Percentiles rank a stretch among this genome's conserved stretches.
Evolutionary conservation across 2,113 vertebrate species (phyloP).

Genomic region (Reinhardtius hippoglossoides): DNA sequence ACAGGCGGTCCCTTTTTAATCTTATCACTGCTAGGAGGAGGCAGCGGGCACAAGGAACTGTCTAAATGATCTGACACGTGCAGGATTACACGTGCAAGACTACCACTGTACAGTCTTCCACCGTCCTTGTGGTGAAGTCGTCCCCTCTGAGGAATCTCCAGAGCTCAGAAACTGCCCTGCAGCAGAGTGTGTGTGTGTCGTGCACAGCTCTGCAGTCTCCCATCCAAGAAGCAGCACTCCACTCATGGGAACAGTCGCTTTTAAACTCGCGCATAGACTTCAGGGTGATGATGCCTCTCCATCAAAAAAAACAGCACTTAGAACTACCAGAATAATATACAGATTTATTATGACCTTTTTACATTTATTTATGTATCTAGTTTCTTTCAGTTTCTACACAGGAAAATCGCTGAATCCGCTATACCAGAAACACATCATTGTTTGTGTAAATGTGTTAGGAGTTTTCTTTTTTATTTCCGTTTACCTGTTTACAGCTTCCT

Average conservation of each 20-base stretch:
- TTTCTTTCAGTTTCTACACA: slow-evolving; percentile 26
- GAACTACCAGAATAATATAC: slow-evolving; percentile 43
- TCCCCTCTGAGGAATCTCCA: background rate
- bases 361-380: slow-evolving; percentile 61
- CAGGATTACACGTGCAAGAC: background rate
- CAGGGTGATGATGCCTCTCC: slow-evolving; percentile 61
- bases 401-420: no score
- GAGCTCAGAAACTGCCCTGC: background rate
- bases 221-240: slow-evolving; percentile 38
- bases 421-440: no score
- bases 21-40: slow-evolving; percentile 19
- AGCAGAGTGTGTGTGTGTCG: slow-evolving; percentile 22
- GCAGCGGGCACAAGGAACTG: slow-evolving; percentile 28
- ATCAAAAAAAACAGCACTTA: slow-evolving; percentile 52
- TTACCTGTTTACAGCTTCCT: no score
- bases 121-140: slow-evolving; percentile 29
- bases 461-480: no score
- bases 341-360: slow-evolving; percentile 64
- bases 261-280: slow-evolving; percentile 39
- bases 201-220: slow-evolving; percentile 20
- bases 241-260: slow-evolving; percentile 23
- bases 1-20: background rate
- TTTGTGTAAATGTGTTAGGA: no score
- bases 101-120: slow-evolving; percentile 40
- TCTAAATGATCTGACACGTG: background rate